phyloP scores from a whole-genome alignment of 2,797 vertebrate genomes.

The Molossus molossus region DNA sequence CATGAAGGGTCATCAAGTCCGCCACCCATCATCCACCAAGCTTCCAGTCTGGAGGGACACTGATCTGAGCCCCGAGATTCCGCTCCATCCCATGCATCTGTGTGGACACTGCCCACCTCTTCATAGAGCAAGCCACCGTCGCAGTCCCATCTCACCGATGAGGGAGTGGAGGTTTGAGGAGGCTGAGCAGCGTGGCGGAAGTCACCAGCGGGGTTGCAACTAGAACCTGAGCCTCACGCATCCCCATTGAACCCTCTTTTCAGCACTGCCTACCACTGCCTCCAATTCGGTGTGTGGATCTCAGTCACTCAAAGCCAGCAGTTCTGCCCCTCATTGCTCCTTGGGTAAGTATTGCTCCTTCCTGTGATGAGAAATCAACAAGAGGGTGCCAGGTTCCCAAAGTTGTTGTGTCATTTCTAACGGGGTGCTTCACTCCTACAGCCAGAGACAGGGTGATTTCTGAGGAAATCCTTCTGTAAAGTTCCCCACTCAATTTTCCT shows the following conservation, averaged over 20 bases:
- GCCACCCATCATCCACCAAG: not conserved
- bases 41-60: not conserved
- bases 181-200: not conserved
- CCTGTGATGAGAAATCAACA: constrained; percentile 62
- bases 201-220: not conserved
- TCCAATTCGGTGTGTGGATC: constrained; percentile 7
- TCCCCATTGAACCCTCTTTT: not conserved
- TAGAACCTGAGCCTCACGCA: not conserved
- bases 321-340: constrained; percentile 11
- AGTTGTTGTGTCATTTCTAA: constrained; percentile 65
- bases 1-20: not conserved
- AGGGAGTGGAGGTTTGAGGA: not conserved
- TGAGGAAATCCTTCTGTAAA: constrained; percentile 75
- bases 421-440: not conserved
- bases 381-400: constrained; percentile 56
- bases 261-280: not conserved
- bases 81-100: rapidly evolving
- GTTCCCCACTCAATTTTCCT: constrained; percentile 81
- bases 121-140: not conserved
- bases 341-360: constrained; percentile 28
- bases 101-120: not conserved
- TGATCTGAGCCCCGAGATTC: not conserved
- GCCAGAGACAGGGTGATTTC: constrained; percentile 76
- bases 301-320: not conserved
- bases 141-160: not conserved